Evolutionary conservation across 2,797 vertebrate species (phyloP), one percentile per base, ranked within the genome.

Genomic region (Rhinella marina): DNA sequence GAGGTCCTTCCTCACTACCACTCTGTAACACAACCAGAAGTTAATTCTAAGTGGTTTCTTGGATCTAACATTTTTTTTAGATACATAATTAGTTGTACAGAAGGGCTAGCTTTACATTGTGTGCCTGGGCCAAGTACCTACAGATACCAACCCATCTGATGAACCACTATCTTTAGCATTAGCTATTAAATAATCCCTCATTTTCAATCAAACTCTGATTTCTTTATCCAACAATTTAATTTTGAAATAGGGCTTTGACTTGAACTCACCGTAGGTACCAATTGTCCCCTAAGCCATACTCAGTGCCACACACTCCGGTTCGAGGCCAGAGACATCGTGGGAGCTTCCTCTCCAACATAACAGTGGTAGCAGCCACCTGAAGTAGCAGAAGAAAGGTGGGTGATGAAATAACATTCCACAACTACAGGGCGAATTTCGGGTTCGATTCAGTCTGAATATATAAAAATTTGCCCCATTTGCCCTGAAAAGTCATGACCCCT

Each of bases 341-440:
- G 21, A 97, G 90, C 86, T 94, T 94, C 81, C 94, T 91, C 90
- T 97, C 96, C 73, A 96, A 92, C 96, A 96, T 96, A 86, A 97
- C 87, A 4, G 94, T 96, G 3, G 96, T 96, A 48, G 96, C 96
- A 32, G 96, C 95, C 77, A 97, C 95, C 96, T 96, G 27, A 54
- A 17, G 61, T 25, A 52, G 2, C 8, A 85, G 21, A 66, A 10
- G 73, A 77, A 77, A 8, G 14, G 32, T 9, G 50, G 29, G 3
- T 59, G 11, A 75, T 62, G 12, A 29, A n/a, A 52, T 25, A 77
- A 54, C 5, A 23, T 13, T 13, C 70, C 17, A 10, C 1, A 48
- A 73, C 16, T 17, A 73, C 17, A 14, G 12, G 13, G 21, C n/a
- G n/a, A n/a, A n/a, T n/a, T n/a, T n/a, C n/a, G n/a, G n/a, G n/a